Percentiles rank a stretch among this genome's conserved stretches.
These are phyloP conservation scores for Iphiclides podalirius DNA, from an alignment of 2,888 invertebrate species.

Conservation along the genomic window DNA sequence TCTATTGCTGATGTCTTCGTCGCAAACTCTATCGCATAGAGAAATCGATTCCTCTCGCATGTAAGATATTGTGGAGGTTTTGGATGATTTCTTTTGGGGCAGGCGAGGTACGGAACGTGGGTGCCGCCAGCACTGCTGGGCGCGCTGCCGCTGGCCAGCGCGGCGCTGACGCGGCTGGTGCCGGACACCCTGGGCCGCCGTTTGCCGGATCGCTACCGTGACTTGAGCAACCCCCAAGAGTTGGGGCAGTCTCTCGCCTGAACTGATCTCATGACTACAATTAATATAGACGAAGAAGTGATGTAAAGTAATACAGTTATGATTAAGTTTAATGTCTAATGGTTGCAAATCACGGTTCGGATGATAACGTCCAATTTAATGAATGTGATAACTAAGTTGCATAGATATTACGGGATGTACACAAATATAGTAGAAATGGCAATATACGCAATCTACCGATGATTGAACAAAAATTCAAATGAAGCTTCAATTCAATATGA, in stretches of 20 bases:
- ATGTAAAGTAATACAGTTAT: too few relatives aligned
- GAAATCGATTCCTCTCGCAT: too few relatives aligned
- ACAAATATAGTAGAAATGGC: too few relatives aligned
- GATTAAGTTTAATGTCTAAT: background rate
- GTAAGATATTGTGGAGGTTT: too few relatives aligned
- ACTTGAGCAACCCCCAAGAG: slow-evolving; percentile 46
- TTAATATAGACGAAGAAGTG: too few relatives aligned
- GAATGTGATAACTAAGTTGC: background rate
- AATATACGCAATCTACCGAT: too few relatives aligned
- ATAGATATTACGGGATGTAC: too few relatives aligned
- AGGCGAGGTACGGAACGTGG: slow-evolving; percentile 60
- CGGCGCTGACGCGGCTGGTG: slow-evolving; percentile 73
- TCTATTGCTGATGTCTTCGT: too few relatives aligned
- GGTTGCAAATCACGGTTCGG: background rate
- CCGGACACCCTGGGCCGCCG: slow-evolving; percentile 81
- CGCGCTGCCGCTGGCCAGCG: slow-evolving; percentile 75
- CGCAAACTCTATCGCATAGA: too few relatives aligned
- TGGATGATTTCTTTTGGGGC: too few relatives aligned
- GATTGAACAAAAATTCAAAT: too few relatives aligned
- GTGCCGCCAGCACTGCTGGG: slow-evolving; percentile 76
- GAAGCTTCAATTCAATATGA: too few relatives aligned
- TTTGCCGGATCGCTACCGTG: slow-evolving; percentile 81
- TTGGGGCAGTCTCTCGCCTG: slow-evolving; percentile 23
- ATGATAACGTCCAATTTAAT: background rate
- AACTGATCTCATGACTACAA: slow-evolving; percentile 16